Conservation (phyloP, 2,113 vertebrate species). For the Misgurnus anguillicaudatus region DNA sequence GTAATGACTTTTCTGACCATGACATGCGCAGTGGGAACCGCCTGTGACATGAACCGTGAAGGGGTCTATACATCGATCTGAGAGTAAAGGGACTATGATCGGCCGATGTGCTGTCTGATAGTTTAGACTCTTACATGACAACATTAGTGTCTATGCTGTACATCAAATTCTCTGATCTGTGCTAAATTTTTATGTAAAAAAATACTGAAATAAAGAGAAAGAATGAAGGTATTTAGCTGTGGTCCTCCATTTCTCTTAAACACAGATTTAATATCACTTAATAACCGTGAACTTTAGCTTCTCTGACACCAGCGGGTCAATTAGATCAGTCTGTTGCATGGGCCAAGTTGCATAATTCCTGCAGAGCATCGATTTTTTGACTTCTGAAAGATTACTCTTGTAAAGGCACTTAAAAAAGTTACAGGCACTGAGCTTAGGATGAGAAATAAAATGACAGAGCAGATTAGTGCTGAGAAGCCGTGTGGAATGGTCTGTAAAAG, state of each 20-base stretch:
- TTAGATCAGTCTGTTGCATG: conserved; percentile 15
- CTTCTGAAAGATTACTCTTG: conserved; percentile 18
- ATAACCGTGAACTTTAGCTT: conserved; percentile 5
- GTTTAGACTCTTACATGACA: too few species aligned
- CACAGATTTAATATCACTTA: conserved; percentile 20
- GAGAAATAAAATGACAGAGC: conserved; percentile 2
- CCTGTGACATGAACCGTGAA: too few species aligned
- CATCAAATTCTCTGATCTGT: too few species aligned
- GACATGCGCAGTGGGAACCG: too few species aligned
- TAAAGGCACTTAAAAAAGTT: conserved; percentile 12
- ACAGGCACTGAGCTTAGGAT: background rate
- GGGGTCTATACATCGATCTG: too few species aligned
- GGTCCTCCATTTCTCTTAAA: background rate
- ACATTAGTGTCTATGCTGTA: too few species aligned
- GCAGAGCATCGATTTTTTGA: background rate
- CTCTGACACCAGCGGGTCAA: conserved; percentile 14
- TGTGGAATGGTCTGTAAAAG: conserved; percentile 1
- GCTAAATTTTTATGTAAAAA: too few species aligned
- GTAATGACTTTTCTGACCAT: too few species aligned
- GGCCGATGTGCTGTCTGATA: too few species aligned
- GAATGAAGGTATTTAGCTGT: background rate
- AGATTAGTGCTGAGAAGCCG: background rate
- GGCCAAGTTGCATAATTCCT: conserved; percentile 11
- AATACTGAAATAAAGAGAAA: too few species aligned
- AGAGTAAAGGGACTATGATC: too few species aligned